A percentile compares a stretch with the other conserved stretches of the same genome.
phyloP scores from a whole-genome alignment of 2,888 invertebrate species.

The Leistus spinibarbis region DNA sequence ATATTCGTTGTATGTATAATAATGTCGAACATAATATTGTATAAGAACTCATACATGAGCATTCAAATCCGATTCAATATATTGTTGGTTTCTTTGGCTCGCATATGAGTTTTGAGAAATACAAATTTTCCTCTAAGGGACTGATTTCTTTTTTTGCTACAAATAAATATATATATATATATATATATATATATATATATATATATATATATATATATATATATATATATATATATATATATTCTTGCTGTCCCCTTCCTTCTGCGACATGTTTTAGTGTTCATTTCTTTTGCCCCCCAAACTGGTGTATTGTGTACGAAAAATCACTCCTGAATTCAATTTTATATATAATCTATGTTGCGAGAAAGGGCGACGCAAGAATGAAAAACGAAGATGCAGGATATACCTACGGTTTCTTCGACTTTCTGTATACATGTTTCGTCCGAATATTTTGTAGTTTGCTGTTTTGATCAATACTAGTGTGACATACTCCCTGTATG shows the following conservation, averaged over 20 bases:
- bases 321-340: conserved; percentile 37
- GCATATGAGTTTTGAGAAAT: not conserved
- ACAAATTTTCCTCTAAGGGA: not conserved
- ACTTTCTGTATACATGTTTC: not conserved
- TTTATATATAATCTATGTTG: conserved; percentile 31
- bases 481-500: not conserved
- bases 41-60: no score
- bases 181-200: conserved; percentile 22
- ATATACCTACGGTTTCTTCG: not conserved
- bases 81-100: not conserved
- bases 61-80: no score
- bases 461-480: conserved; percentile 2
- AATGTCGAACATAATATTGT: not conserved
- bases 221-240: not conserved
- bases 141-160: conserved; percentile 6
- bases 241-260: not conserved
- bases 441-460: not conserved
- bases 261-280: conserved; percentile 27
- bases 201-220: conserved; percentile 7
- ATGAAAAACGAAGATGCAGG: not conserved
- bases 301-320: conserved; percentile 26
- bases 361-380: not conserved
- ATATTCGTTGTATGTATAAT: no score
- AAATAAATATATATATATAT: conserved; percentile 27
- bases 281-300: conserved; percentile 30